Evolutionary conservation across 1,140 invertebrate species (phyloP), one percentile per base, ranked within the genome.

Genomic region (Drosophila arawakana): DNA sequence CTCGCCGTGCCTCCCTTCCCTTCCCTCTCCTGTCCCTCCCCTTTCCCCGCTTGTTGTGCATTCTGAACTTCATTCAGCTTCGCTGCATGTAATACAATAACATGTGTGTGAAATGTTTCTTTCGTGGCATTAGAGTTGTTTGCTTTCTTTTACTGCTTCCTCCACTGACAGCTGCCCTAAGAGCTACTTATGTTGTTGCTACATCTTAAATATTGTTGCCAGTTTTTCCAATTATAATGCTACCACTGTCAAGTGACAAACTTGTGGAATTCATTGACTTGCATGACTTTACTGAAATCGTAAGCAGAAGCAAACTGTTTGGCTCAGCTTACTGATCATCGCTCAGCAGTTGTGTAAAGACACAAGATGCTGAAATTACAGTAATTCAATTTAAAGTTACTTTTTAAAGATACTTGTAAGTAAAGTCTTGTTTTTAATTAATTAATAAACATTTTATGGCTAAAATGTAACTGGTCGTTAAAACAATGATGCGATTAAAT

Each of bases 1-100:
- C 55, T 18, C 47, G 41, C 37, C 7, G 21, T 13, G 18, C n/a
- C 21, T n/a, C 10, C 18, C 7, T 8, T 25, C 30, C n/a, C 37
- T 8, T 2, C 15, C 30, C 18, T 18, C n/a, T 3, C 30, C 18
- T 43, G 1, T 9, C n/a, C 3, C 39, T 43, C 3, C 39, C 39
- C 34, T 30, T 41, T 18, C 25, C 54, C 25, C 30, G 15, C 18
- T 21, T 21, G 18, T 21, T 21, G 18, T 21, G 18, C 18, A 21
- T 34, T 13, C 35, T 13, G 60, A 15, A 47, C 39, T 43, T 10
- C 60, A 63, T 63, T 63, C 50, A 5, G n/a, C 13, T 34, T 34
- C 11, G 7, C 15, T 66, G 50, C 54, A 25, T 59, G 63, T 73
- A 63, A 71, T 71, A 52, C 41, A 55, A 71, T 50, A 25, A 39